These are phyloP conservation scores for Serripes groenlandicus DNA, from an alignment of 2,888 invertebrate genomes.

Conservation along the genomic window DNA sequence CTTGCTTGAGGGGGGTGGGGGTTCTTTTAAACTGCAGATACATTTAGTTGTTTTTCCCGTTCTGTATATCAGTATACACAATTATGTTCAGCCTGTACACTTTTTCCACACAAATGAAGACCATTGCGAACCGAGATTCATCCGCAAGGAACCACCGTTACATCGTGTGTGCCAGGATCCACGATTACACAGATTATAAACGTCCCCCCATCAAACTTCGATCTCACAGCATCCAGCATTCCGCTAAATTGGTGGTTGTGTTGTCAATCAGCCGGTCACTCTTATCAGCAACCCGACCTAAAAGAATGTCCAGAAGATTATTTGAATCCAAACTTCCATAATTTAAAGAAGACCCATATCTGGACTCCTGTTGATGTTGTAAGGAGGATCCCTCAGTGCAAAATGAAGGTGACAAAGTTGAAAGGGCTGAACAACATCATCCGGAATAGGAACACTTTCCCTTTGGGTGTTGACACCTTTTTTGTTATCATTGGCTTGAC, in stretches of 20 bases:
- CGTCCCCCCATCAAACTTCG: slow-evolving; percentile 67
- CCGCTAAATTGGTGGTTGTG: slow-evolving; percentile 51
- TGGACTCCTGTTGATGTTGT: slow-evolving; percentile 29
- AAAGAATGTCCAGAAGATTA: slow-evolving; percentile 24
- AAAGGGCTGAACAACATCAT: no score
- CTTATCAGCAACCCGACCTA: slow-evolving; percentile 34
- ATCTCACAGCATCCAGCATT: slow-evolving; percentile 61
- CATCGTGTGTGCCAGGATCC: slow-evolving; percentile 65
- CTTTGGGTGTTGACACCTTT: no score
- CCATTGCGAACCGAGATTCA: slow-evolving; percentile 45
- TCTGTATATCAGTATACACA: background rate
- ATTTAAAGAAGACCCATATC: background rate
- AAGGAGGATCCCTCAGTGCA: slow-evolving; percentile 42
- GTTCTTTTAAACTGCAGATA: background rate
- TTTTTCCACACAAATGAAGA: slow-evolving; percentile 29
- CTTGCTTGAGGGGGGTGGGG: background rate
- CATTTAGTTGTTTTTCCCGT: background rate
- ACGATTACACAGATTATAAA: slow-evolving; percentile 52
- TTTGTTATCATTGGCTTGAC: background rate
- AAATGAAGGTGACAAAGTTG: no score
- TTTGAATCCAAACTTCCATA: background rate
- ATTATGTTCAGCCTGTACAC: slow-evolving; percentile 23
- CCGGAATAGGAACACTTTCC: no score
- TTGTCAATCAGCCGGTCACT: slow-evolving; percentile 46
- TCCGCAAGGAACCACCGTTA: slow-evolving; percentile 46